Percentiles rank a stretch among this genome's conserved stretches.
These are phyloP conservation scores for Hypocryptadius cinnamomeus DNA, from an alignment of 2,113 vertebrate genomes.

Conservation along the genomic window DNA sequence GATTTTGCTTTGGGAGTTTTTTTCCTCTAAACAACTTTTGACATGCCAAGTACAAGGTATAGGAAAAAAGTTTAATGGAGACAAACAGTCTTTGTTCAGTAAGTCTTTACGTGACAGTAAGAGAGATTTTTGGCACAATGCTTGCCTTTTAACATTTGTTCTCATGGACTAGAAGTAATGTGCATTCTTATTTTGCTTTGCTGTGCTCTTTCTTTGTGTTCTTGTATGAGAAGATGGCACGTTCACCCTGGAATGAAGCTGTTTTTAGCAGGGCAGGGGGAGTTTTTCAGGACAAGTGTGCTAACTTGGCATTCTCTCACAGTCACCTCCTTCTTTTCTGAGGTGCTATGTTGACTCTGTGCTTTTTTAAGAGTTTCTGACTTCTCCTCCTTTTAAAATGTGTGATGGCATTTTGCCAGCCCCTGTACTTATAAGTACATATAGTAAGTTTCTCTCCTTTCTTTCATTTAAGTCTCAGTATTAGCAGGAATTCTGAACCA, in stretches of 20 bases:
- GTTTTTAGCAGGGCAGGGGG: background rate
- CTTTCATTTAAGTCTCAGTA: background rate
- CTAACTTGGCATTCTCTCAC: background rate
- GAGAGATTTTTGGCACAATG: conserved; percentile 33
- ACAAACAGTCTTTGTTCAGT: conserved; percentile 40
- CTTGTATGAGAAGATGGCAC: background rate
- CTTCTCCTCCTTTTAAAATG: background rate
- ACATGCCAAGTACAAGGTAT: background rate
- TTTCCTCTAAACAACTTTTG: background rate
- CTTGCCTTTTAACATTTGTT: conserved; percentile 24
- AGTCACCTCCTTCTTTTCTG: background rate
- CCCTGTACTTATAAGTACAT: background rate
- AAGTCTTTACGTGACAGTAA: conserved; percentile 30
- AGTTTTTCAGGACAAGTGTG: background rate
- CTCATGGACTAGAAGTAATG: conserved; percentile 8
- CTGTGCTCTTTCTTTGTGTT: conserved; percentile 10
- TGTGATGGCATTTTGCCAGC: background rate
- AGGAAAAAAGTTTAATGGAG: conserved; percentile 22
- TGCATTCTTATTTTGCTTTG: conserved; percentile 18
- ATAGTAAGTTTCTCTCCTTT: background rate
- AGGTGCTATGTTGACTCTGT: background rate
- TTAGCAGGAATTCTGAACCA: background rate
- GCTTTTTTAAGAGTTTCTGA: background rate
- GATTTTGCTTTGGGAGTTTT: background rate
- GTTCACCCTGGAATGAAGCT: background rate